A percentile compares a stretch with the other conserved stretches of the same genome.
These are phyloP conservation scores for Papilio demoleus DNA, from an alignment of 2,888 invertebrate species.

Conservation along the genomic window DNA sequence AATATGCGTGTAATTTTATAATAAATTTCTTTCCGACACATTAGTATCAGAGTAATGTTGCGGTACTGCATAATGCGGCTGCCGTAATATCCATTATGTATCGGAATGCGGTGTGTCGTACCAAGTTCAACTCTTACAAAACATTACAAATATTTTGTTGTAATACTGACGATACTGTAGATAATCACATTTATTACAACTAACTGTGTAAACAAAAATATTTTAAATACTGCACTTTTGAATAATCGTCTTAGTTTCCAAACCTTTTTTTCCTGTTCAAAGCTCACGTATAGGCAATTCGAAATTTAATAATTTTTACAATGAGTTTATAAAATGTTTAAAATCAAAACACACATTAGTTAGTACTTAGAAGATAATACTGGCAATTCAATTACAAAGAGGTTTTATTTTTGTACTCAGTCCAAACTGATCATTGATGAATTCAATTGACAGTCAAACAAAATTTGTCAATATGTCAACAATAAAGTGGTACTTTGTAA, in stretches of 20 bases:
- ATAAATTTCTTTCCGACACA: slow-evolving; percentile 27
- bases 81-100: slow-evolving; percentile 30
- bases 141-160: not conserved
- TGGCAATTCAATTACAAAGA: slow-evolving; percentile 22
- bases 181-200: slow-evolving; percentile 13
- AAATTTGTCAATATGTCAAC: not conserved
- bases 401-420: slow-evolving; percentile 16
- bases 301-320: not conserved
- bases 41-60: slow-evolving; percentile 19
- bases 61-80: slow-evolving; percentile 14
- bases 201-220: not conserved
- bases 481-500: not conserved
- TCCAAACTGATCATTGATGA: too few relatives aligned
- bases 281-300: not conserved
- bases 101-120: slow-evolving; percentile 44
- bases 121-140: slow-evolving; percentile 27
- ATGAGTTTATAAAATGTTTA: not conserved
- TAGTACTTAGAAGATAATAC: slow-evolving; percentile 8
- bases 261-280: not conserved
- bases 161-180: slow-evolving; percentile 8
- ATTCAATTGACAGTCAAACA: too few relatives aligned
- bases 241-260: not conserved
- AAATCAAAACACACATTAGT: not conserved
- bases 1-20: slow-evolving; percentile 27
- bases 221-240: not conserved